Evolutionary conservation across 2,113 vertebrate genomes (phyloP).

Genomic region (Alouatta palliata): DNA sequence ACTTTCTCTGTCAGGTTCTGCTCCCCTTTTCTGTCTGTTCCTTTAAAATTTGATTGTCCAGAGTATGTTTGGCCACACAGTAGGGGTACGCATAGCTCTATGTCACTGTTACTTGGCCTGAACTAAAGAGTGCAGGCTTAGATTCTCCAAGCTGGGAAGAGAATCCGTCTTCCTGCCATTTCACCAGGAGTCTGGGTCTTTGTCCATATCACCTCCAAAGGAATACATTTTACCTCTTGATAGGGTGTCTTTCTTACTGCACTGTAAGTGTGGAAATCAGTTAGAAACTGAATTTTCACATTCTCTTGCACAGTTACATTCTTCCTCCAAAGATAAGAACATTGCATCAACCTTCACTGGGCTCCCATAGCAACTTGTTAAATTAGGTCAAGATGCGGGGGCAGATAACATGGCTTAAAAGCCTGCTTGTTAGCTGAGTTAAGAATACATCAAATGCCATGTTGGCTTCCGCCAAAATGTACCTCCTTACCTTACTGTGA

Average conservation of each 20-base stretch:
- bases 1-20: conserved; percentile 16
- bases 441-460: conserved; percentile 83
- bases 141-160: background rate
- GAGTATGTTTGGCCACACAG: background rate
- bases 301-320: conserved; percentile 76
- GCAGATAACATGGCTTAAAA: conserved; percentile 83
- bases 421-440: conserved; percentile 72
- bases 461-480: conserved; percentile 82
- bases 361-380: conserved; percentile 86
- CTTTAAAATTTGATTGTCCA: background rate
- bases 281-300: conserved; percentile 77
- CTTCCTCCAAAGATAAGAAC: conserved; percentile 83
- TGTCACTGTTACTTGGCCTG: rapidly evolving
- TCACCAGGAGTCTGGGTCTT: background rate
- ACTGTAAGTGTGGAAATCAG: conserved; percentile 60
- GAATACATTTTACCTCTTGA: conserved; percentile 9
- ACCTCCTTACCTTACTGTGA: conserved; percentile 78
- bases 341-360: conserved; percentile 81
- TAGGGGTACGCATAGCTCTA: no score
- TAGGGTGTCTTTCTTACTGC: conserved; percentile 23
- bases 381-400: conserved; percentile 89
- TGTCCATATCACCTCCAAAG: background rate
- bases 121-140: background rate
- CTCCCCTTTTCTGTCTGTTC: background rate
- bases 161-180: background rate